Evolutionary conservation across 1,140 invertebrate species (phyloP).

Genomic region (Calliopsis andreniformis): DNA sequence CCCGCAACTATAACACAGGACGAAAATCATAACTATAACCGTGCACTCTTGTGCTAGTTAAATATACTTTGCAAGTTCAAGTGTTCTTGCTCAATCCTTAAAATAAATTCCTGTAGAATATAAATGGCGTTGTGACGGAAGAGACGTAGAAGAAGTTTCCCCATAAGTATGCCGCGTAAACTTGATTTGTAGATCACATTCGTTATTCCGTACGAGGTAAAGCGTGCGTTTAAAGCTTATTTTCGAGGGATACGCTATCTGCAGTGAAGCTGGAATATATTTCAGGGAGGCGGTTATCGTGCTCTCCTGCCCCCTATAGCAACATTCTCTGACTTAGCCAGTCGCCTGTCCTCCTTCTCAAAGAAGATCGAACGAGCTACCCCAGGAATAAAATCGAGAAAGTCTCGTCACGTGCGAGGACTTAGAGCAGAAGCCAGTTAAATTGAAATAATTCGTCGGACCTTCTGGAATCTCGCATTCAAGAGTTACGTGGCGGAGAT

Average conservation of each 20-base stretch:
- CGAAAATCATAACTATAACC: no score
- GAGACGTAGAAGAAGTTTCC: not conserved
- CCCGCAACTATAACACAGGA: no score
- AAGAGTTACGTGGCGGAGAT: not conserved
- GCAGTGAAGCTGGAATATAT: not conserved
- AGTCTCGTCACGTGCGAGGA: slow-evolving; percentile 12
- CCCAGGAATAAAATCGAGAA: not conserved
- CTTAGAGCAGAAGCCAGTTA: slow-evolving; percentile 12
- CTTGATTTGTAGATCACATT: not conserved
- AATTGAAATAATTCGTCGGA: slow-evolving; percentile 17
- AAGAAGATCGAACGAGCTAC: not conserved
- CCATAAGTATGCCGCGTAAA: not conserved
- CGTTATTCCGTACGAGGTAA: not conserved
- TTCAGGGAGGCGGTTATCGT: not conserved
- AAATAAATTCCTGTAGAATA: not conserved
- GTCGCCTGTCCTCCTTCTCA: not conserved
- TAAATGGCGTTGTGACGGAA: not conserved
- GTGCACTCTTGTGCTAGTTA: no score
- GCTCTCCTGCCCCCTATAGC: not conserved
- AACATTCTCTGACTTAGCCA: not conserved
- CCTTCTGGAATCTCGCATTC: not conserved
- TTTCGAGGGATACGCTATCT: not conserved
- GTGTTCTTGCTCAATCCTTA: no score
- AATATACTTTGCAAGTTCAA: no score
- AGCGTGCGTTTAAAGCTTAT: not conserved